Conservation (phyloP, 2,888 invertebrate species). For the Actias luna region DNA sequence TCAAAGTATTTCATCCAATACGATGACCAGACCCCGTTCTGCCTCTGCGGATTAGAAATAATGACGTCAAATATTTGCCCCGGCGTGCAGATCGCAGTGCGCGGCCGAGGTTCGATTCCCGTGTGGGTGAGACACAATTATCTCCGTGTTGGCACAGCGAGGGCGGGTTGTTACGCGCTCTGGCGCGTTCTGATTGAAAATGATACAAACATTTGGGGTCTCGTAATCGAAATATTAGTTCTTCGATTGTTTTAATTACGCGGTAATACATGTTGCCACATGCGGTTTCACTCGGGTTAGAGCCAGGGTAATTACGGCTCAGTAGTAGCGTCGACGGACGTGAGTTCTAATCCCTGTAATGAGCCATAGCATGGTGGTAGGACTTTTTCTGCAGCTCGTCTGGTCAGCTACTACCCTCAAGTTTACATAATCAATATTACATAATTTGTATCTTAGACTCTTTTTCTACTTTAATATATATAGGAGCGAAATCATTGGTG, state of each 20-base stretch:
- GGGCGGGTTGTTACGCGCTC: constrained; percentile 16
- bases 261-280: neutral
- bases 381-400: too few relatives aligned
- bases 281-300: neutral
- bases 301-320: too few relatives aligned
- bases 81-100: constrained; percentile 15
- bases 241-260: neutral
- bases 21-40: neutral
- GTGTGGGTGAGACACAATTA: constrained; percentile 19
- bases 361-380: too few relatives aligned
- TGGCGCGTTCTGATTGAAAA: constrained; percentile 15
- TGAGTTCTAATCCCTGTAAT: too few relatives aligned
- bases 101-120: constrained; percentile 30
- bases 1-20: too few relatives aligned
- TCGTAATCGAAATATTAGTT: neutral
- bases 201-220: constrained; percentile 9
- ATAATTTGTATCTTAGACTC: too few relatives aligned
- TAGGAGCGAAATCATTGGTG: too few relatives aligned
- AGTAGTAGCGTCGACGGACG: too few relatives aligned
- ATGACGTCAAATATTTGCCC: constrained; percentile 30
- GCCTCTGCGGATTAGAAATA: constrained; percentile 16
- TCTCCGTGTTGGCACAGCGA: constrained; percentile 19
- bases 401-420: too few relatives aligned
- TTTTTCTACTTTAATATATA: too few relatives aligned
- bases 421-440: too few relatives aligned